A percentile compares a stretch with the other conserved stretches of the same genome.
Conservation (phyloP, 2,888 invertebrate genomes). For the Globia sparganii region DNA sequence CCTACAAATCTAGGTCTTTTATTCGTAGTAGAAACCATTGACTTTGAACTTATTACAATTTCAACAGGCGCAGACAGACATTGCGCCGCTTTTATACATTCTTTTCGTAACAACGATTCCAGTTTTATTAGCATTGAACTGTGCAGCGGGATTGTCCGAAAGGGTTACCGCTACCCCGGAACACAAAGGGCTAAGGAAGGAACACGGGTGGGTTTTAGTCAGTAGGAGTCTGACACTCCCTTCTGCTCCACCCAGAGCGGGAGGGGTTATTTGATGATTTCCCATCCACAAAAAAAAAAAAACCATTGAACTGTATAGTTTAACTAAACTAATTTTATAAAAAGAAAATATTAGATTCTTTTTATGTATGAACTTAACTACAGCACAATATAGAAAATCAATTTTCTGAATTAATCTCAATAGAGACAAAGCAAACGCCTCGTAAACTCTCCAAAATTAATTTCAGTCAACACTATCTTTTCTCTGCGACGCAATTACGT, state of each 20-base stretch:
- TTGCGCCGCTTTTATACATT: constrained; percentile 7
- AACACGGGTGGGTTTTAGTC: too few relatives aligned
- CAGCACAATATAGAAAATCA: background rate
- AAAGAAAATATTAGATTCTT: background rate
- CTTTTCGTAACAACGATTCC: background rate
- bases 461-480: constrained; percentile 54
- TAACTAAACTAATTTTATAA: background rate
- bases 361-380: background rate
- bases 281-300: too few relatives aligned
- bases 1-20: too few relatives aligned
- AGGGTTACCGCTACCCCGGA: too few relatives aligned
- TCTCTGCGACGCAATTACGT: constrained; percentile 54
- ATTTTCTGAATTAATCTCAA: constrained; percentile 7
- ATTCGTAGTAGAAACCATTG: too few relatives aligned
- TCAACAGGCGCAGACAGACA: background rate
- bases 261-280: too few relatives aligned
- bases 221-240: too few relatives aligned
- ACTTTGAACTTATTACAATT: too few relatives aligned
- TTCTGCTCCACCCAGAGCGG: too few relatives aligned
- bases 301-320: background rate
- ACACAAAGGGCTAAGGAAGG: too few relatives aligned
- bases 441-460: constrained; percentile 52
- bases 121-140: background rate
- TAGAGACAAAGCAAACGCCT: constrained; percentile 1
- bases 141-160: too few relatives aligned